Conservation (phyloP, 2,113 vertebrate species). For the Phrynocephalus versicolor region DNA sequence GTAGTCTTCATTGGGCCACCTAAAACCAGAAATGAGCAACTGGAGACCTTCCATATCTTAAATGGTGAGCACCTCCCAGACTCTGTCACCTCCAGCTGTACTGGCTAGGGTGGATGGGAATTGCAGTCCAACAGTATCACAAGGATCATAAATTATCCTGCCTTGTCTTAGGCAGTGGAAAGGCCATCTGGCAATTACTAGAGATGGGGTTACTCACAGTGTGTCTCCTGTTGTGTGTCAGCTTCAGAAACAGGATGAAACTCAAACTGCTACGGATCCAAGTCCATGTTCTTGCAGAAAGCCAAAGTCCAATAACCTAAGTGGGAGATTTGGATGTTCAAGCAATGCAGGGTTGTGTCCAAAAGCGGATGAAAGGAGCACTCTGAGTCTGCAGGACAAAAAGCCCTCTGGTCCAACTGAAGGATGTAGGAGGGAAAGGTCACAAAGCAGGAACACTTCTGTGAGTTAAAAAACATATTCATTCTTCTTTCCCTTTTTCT, state of each 20-base stretch:
- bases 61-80: not conserved
- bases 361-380: conserved; percentile 3
- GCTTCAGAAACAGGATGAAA: not conserved
- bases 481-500: not conserved
- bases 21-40: not conserved
- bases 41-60: not conserved
- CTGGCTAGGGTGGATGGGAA: no score
- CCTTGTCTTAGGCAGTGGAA: not conserved
- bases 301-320: not conserved
- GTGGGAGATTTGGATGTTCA: conserved; percentile 22
- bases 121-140: not conserved
- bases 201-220: not conserved
- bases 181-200: not conserved
- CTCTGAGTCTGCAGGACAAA: conserved; percentile 11
- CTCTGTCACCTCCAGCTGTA: no score
- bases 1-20: not conserved
- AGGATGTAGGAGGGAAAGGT: conserved; percentile 7
- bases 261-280: not conserved
- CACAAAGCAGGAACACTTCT: conserved; percentile 21
- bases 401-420: conserved; percentile 4
- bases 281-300: not conserved
- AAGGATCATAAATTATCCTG: not conserved
- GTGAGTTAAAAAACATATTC: conserved; percentile 11
- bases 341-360: conserved; percentile 15
- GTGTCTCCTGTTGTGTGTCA: not conserved